phyloP scores from a whole-genome alignment of 2,113 vertebrate species.

The Bubalus kerabau region DNA sequence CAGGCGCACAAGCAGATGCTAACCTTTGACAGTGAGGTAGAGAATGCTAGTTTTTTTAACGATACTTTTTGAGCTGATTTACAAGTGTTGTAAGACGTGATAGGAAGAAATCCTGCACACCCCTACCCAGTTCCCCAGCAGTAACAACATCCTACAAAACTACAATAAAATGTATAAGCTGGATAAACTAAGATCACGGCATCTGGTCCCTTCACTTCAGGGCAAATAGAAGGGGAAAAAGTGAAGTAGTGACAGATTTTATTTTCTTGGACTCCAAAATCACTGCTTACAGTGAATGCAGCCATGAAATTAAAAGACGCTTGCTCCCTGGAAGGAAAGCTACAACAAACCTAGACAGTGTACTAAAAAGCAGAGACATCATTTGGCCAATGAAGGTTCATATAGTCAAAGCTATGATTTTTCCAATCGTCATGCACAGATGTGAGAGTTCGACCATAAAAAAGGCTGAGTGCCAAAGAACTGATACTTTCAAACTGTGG shows the following conservation, averaged over 20 bases:
- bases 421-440: accelerated
- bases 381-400: background rate
- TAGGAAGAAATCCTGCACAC: accelerated
- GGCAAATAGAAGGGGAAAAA: background rate
- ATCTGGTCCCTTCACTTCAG: background rate
- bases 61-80: background rate
- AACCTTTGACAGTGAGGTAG: background rate
- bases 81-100: accelerated
- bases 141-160: background rate
- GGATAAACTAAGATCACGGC: background rate
- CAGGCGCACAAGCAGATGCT: too few relatives aligned
- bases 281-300: background rate
- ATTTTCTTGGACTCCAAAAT: background rate
- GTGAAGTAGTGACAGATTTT: background rate
- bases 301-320: background rate
- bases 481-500: background rate
- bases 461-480: background rate
- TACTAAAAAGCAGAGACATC: background rate
- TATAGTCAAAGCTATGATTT: background rate
- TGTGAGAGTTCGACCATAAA: background rate
- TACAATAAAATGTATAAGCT: accelerated
- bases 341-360: background rate
- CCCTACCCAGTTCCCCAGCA: accelerated
- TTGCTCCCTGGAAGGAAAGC: background rate
- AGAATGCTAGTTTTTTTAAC: background rate